These are phyloP conservation scores for Aleiodes leptofemur DNA, from an alignment of 2,888 invertebrate species.

Conservation along the genomic window DNA sequence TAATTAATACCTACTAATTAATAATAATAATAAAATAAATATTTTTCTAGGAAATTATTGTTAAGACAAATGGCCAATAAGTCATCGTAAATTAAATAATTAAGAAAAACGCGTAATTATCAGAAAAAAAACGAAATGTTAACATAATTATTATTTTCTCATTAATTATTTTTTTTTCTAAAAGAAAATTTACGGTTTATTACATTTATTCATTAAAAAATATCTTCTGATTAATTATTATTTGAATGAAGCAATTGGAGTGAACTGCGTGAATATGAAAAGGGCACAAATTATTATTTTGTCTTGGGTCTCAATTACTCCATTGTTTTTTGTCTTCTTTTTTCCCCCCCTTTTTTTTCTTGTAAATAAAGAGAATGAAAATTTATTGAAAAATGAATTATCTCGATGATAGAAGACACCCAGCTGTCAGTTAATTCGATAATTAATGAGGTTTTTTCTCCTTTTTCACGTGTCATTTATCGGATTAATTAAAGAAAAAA, in stretches of 20 bases:
- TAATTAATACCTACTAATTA: neutral
- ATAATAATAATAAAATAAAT: conserved; percentile 42
- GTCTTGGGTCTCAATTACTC: neutral
- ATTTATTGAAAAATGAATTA: conserved; percentile 21
- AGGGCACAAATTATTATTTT: no score
- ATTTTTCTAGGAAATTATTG: conserved; percentile 58
- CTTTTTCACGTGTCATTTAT: conserved; percentile 50
- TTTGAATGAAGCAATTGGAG: no score
- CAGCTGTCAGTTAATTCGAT: conserved; percentile 31
- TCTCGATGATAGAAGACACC: conserved; percentile 17
- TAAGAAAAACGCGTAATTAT: conserved; percentile 51
- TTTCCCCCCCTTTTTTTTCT: conserved; percentile 14
- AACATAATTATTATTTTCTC: conserved; percentile 41
- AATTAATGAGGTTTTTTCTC: conserved; percentile 40
- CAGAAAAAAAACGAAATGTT: conserved; percentile 46
- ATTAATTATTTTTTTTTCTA: conserved; percentile 40
- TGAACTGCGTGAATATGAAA: no score
- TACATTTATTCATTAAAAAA: no score
- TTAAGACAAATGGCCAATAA: conserved; percentile 54
- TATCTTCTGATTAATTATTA: no score
- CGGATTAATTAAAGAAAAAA: conserved; percentile 49
- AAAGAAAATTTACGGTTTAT: no score
- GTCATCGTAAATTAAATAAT: conserved; percentile 47
- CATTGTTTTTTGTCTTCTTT: conserved; percentile 29
- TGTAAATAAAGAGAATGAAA: conserved; percentile 32